Evolutionary conservation across 2,797 vertebrate genomes (phyloP).

Genomic region (Melanitta fusca): DNA sequence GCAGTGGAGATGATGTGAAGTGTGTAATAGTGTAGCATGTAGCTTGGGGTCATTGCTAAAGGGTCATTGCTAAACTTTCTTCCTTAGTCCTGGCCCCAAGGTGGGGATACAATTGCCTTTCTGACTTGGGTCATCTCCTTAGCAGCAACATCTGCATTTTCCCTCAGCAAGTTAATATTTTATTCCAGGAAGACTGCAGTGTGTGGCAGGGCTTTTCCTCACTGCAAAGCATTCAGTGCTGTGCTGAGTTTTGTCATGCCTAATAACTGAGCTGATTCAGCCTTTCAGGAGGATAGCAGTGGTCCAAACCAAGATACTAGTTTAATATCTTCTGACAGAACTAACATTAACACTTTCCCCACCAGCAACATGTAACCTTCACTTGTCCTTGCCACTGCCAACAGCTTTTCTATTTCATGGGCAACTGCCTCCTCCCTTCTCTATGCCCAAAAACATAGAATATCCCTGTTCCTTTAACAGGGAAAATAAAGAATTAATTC

Average conservation of each 20-base stretch:
- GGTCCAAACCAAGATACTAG: background rate
- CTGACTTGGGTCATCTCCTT: background rate
- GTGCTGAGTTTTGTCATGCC: background rate
- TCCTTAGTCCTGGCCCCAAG: background rate
- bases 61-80: background rate
- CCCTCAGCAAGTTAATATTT: background rate
- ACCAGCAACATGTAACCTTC: background rate
- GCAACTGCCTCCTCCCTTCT: background rate
- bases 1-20: background rate
- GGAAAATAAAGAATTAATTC: background rate
- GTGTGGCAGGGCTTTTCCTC: background rate
- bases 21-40: background rate
- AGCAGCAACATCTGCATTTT: background rate
- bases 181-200: background rate
- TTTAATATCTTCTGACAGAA: conserved; percentile 28
- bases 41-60: background rate
- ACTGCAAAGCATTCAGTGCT: fast-evolving
- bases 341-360: conserved; percentile 21
- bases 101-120: background rate
- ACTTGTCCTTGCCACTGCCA: background rate
- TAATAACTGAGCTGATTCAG: background rate
- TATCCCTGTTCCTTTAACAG: background rate
- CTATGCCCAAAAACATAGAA: background rate
- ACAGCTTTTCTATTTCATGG: background rate
- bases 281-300: background rate